Evolutionary conservation across 2,797 vertebrate species (phyloP), one percentile per base, ranked within the genome.

Genomic region (Momotus momota): DNA sequence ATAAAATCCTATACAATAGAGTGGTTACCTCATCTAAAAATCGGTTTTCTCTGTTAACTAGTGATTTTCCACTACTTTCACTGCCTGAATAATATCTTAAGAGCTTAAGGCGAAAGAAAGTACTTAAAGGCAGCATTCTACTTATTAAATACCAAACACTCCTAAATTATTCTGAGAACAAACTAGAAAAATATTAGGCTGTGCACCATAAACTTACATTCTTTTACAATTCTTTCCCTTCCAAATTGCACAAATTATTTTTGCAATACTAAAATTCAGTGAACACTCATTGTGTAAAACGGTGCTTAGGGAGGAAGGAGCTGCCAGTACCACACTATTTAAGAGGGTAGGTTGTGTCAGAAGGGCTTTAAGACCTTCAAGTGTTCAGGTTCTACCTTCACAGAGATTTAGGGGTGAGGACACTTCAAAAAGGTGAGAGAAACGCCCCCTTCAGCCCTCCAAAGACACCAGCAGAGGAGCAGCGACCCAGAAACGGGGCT

Each of bases 21-120:
- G 52, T 18, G 26, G 52, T 92, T 96, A 86, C 62, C 62, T 96
- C 93, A 90, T 70, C 51, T 45, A 38, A 94, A 91, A 97, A 62
- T 64, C 88, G 84, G 27, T 18, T 79, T 93, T 79, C 62, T 94
- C 85, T 12, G 31, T 86, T 94, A 90, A 80, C 66, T 33, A 55
- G 62, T 72, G 74, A 84, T 91, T 93, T 93, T 89, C 78, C 71
- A 71, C 45, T 82, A 41, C 57, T 85, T 78, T 81, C 3, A 3
- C 31, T 74, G 48, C 17, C 57, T 65, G 57, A 91, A 89, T 67
- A 90, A 62, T 77, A 85, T n/a, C 45, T 80, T 73, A 54, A 70
- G 45, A 84, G 62, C 81, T 90, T 86, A 88, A 92, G 81, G 90
- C 65, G 91, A 85, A 72, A 81, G 15, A 62, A 85, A 73, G 20